phyloP scores from a whole-genome alignment of 92 coral and sea anemone genomes.

The Epizoanthus illoricatus region DNA sequence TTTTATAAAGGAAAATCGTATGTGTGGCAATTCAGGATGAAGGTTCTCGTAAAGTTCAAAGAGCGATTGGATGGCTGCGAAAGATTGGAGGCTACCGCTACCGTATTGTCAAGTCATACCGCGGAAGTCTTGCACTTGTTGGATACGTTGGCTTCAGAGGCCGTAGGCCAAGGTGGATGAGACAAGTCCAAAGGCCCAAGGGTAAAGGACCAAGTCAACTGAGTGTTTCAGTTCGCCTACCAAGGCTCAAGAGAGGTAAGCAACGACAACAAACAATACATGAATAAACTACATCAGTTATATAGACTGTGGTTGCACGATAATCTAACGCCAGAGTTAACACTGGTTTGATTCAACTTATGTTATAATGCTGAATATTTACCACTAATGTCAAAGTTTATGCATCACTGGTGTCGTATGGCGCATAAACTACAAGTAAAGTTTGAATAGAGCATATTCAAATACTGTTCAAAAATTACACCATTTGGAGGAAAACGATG shows the following conservation, averaged over 20 bases:
- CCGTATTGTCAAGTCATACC: background rate
- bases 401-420: no score
- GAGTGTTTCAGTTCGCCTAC: slow-evolving; percentile 26
- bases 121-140: slow-evolving; percentile 31
- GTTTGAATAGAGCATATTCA: no score
- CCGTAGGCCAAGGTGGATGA: slow-evolving; percentile 22
- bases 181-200: slow-evolving; percentile 12
- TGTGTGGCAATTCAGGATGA: slow-evolving; percentile 31
- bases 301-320: background rate
- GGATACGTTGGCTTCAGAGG: slow-evolving; percentile 28
- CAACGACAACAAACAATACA: background rate
- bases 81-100: slow-evolving; percentile 27
- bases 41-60: background rate
- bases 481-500: no score
- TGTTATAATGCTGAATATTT: no score
- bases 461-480: no score
- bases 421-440: no score
- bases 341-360: no score
- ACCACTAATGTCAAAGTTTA: no score
- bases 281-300: background rate
- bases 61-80: slow-evolving; percentile 12
- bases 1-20: slow-evolving; percentile 22
- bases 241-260: slow-evolving; percentile 27
- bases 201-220: slow-evolving; percentile 38
- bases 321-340: background rate